Percentiles rank a stretch among this genome's conserved stretches.
These are phyloP conservation scores for Chironomus striatipennis DNA, from an alignment of 1,140 invertebrate genomes.

Conservation along the genomic window DNA sequence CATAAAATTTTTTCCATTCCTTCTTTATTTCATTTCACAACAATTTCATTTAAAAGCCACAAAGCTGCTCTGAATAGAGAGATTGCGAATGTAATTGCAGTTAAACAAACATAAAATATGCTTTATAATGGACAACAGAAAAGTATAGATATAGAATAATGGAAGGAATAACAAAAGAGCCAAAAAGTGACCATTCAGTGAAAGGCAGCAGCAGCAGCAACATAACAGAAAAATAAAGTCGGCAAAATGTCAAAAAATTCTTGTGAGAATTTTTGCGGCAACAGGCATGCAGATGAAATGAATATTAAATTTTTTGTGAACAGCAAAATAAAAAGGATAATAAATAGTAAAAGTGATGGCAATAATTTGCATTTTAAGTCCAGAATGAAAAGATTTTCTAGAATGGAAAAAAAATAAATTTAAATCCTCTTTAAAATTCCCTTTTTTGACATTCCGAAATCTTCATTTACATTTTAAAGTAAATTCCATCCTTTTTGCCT, in stretches of 20 bases:
- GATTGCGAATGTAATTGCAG: constrained; percentile 11
- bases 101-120: constrained; percentile 3
- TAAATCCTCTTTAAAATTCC: neutral
- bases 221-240: neutral
- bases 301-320: too few species aligned
- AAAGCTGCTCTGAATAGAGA: constrained; percentile 1
- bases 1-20: too few species aligned
- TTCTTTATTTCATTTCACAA: neutral
- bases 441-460: neutral
- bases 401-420: neutral
- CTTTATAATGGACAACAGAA: neutral
- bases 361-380: neutral
- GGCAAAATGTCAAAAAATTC: neutral
- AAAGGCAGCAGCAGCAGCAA: neutral
- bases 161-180: neutral
- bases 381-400: neutral
- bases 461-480: neutral
- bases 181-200: constrained; percentile 1
- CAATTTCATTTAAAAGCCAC: constrained; percentile 1
- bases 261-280: neutral
- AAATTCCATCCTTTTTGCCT: neutral
- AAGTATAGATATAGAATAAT: neutral
- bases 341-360: neutral
- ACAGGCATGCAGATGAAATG: neutral
- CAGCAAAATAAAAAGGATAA: too few species aligned